Evolutionary conservation across 2,797 vertebrate species (phyloP).

Genomic region (Girardinus metallicus): DNA sequence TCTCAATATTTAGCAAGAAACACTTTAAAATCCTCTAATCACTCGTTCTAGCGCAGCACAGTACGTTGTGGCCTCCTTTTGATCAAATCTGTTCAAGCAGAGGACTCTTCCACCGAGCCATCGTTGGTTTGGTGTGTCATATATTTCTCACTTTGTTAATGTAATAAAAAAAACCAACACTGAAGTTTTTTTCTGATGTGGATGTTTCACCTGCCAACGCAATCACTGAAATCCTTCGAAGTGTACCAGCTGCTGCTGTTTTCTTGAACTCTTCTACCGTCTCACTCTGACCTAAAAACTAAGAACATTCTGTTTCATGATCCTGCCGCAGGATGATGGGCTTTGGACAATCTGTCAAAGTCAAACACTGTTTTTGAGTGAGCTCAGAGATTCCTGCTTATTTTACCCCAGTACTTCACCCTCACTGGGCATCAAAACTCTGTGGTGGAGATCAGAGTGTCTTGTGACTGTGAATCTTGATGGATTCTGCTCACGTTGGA

Average conservation of each 20-base stretch:
- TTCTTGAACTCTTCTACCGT: not conserved
- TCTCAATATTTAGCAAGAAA: not conserved
- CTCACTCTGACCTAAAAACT: not conserved
- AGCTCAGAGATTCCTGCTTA: slow-evolving; percentile 1
- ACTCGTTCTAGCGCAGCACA: not conserved
- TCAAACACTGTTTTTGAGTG: slow-evolving; percentile 3
- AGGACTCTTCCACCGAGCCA: not conserved
- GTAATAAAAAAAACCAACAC: not conserved
- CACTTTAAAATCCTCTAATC: not conserved
- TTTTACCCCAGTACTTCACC: not conserved
- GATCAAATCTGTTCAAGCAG: not conserved
- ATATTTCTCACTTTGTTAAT: not conserved
- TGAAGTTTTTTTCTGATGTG: not conserved
- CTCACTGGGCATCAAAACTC: slow-evolving; percentile 79
- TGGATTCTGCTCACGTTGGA: slow-evolving; percentile 69
- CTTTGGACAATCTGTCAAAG: slow-evolving; percentile 6
- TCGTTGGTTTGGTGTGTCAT: not conserved
- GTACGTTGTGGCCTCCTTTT: not conserved
- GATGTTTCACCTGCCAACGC: not conserved
- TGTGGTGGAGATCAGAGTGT: slow-evolving; percentile 85
- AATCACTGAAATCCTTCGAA: not conserved
- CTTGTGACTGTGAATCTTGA: slow-evolving; percentile 81
- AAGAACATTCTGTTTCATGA: slow-evolving; percentile 2
- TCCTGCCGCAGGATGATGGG: slow-evolving; percentile 5
- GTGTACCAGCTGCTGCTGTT: not conserved